Base-by-base conservation (phyloP, 2,113 vertebrate species). In the Leucoraja erinaceus region DNA sequence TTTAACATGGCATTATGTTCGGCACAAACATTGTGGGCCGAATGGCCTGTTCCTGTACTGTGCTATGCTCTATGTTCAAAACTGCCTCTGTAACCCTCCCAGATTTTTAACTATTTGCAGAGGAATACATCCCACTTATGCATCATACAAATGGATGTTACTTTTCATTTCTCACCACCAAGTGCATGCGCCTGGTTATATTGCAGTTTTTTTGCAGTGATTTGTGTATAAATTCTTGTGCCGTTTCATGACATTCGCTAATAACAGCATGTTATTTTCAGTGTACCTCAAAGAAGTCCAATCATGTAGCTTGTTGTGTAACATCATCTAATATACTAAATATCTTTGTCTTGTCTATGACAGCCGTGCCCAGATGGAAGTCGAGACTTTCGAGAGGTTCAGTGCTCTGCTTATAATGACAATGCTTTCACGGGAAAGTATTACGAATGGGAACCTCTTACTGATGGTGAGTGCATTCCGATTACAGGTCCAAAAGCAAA, bases 391-490 rank as follows among this genome's bases (percentile, higher is more conserved):
- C 93, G 93, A 16, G 79, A 77, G 56, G 79, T 93, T 61, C 93
- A 93, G 61, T 93, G 93, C 54, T 61, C 93, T 47, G 81, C 76
- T 54, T 93, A 93, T 68, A 93, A 93, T 84, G 56, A 70, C 93
- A 79, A 68, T 54, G 28, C 93, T 10, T 90, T 93, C 47, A 93
- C 66, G 81, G 93, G 93, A 63, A 77, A 83, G 12, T 66, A 93
- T 83, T 93, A 93, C 54, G 93, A 93, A 47, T 93, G 93, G 93
- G 75, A 90, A 38, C 93, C 93, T 84, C 90, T 93, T 70, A 93
- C 93, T 68, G 93, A 93, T 79, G 93, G 93, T 93, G 38, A 84
- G 93, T 72, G 56, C 54, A 31, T 31, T 88, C 59, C 56, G 31
- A 16, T 18, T 88, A 66, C n/a, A 2, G 14, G 11, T 63, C 18